Conservation (phyloP, 2,888 invertebrate species). For the Pasiphila rectangulata region DNA sequence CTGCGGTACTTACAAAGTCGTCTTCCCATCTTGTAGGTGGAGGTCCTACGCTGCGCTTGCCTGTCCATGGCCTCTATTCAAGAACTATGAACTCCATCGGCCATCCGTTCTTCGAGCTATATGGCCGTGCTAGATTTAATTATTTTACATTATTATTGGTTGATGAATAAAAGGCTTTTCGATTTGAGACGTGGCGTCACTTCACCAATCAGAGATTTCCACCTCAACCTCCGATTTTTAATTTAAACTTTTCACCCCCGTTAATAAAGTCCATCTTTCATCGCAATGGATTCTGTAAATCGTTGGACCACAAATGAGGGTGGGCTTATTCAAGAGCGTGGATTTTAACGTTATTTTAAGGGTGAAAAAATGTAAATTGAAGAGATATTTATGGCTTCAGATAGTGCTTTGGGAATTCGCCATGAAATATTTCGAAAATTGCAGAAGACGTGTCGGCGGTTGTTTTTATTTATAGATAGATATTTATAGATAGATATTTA, state of each 20-base stretch:
- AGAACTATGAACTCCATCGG: too few species aligned
- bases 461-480: too few species aligned
- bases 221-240: slow-evolving; percentile 28
- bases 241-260: slow-evolving; percentile 5
- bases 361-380: slow-evolving; percentile 34
- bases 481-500: too few species aligned
- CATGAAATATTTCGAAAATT: slow-evolving; percentile 1
- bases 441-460: neutral
- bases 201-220: slow-evolving; percentile 25
- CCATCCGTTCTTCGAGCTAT: too few species aligned
- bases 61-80: too few species aligned
- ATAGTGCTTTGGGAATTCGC: slow-evolving; percentile 24
- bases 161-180: too few species aligned
- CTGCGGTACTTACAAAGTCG: too few species aligned
- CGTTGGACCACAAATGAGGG: slow-evolving; percentile 28
- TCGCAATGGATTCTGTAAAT: slow-evolving; percentile 16
- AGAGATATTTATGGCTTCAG: slow-evolving; percentile 27
- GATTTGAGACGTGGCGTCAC: slow-evolving; percentile 1
- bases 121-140: too few species aligned
- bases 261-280: slow-evolving; percentile 25
- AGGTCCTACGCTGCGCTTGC: too few species aligned
- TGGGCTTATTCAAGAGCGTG: slow-evolving; percentile 34
- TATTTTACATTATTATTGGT: too few species aligned
- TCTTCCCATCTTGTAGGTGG: too few species aligned
- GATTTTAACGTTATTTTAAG: slow-evolving; percentile 34